Percentiles rank a stretch among this genome's conserved stretches.
phyloP scores from a whole-genome alignment of 2,113 vertebrate species.

The Aegithalos caudatus region DNA sequence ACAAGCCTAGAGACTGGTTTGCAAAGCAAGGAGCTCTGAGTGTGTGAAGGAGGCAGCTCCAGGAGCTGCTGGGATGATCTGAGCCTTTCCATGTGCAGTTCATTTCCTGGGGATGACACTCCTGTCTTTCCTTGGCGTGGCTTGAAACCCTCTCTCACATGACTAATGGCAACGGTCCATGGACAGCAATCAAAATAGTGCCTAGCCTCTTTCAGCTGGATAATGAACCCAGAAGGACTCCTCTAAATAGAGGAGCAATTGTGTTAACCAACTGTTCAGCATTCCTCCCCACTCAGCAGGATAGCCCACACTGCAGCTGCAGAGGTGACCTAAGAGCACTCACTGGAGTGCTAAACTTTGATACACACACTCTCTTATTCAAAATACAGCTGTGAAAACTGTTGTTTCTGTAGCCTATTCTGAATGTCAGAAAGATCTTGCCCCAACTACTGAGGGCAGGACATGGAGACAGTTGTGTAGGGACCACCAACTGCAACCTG shows the following conservation, averaged over 20 bases:
- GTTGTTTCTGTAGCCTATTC: background rate
- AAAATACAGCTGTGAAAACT: background rate
- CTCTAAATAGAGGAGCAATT: too few species aligned
- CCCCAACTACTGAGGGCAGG: background rate
- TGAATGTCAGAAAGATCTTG: background rate
- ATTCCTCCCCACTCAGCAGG: background rate
- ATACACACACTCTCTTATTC: background rate
- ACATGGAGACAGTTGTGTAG: background rate
- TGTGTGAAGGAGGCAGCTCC: too few species aligned
- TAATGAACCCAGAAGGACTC: constrained; percentile 45
- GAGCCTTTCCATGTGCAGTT: background rate
- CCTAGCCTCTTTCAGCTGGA: background rate
- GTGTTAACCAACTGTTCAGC: constrained; percentile 5
- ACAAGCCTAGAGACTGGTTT: too few species aligned
- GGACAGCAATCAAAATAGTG: background rate
- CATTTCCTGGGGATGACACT: background rate
- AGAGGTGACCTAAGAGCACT: background rate
- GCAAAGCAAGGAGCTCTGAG: too few species aligned
- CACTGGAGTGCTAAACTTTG: background rate
- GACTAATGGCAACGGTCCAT: background rate
- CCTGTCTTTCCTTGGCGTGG: background rate
- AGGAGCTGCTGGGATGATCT: too few species aligned
- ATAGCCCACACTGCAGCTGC: constrained; percentile 25
- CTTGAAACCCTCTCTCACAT: background rate
- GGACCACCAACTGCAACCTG: background rate